phyloP scores from a whole-genome alignment of 1,140 invertebrate genomes.

The Anastatus disparis region DNA sequence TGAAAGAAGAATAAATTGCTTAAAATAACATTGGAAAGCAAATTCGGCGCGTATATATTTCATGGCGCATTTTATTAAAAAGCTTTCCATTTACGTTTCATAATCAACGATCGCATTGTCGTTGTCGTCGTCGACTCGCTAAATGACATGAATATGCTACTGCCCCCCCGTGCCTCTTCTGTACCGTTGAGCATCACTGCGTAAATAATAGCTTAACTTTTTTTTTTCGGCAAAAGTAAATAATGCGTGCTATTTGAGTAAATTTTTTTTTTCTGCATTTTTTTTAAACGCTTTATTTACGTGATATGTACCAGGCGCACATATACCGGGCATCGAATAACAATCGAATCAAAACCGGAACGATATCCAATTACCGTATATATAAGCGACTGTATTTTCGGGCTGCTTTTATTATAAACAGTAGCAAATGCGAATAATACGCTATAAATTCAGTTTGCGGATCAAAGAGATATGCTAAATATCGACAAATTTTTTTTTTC shows the following conservation, averaged over 20 bases:
- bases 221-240: not conserved
- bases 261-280: too few species aligned
- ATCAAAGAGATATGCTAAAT: too few species aligned
- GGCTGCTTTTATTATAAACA: too few species aligned
- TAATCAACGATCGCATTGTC: not conserved
- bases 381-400: not conserved
- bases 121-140: not conserved
- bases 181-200: too few species aligned
- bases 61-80: not conserved
- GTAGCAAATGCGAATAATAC: too few species aligned
- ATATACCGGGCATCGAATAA: not conserved
- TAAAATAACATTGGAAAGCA: not conserved
- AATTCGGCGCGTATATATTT: too few species aligned
- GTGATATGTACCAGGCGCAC: not conserved
- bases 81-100: not conserved
- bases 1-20: not conserved
- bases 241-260: not conserved
- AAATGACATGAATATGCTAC: not conserved
- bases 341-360: not conserved
- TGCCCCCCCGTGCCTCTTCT: too few species aligned
- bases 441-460: too few species aligned
- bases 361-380: not conserved
- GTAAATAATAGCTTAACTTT: not conserved
- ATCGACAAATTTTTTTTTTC: too few species aligned
- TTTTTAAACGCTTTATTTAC: too few species aligned